phyloP scores from a whole-genome alignment of 2,888 invertebrate species.

The Dasypogon diadema region DNA sequence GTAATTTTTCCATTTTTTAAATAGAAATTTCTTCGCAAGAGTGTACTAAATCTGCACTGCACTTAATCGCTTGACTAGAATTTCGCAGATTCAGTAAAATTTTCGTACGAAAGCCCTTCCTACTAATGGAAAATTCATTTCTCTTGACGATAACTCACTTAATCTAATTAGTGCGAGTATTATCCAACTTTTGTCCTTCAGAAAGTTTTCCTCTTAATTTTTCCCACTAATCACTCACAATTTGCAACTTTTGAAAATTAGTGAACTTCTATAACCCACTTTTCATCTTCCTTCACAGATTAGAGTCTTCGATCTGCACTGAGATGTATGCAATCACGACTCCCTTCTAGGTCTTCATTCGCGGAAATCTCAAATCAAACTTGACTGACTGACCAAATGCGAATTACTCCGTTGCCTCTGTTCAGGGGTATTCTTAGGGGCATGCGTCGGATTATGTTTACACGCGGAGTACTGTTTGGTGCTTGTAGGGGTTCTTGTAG shows the following conservation, averaged over 20 bases:
- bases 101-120: not conserved
- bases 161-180: slow-evolving; percentile 44
- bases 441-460: slow-evolving; percentile 36
- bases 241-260: slow-evolving; percentile 1
- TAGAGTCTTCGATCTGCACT: not conserved
- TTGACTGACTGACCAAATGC: slow-evolving; percentile 46
- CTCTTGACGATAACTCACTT: slow-evolving; percentile 11
- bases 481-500: not conserved
- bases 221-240: not conserved
- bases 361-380: slow-evolving; percentile 44
- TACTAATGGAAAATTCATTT: slow-evolving; percentile 26
- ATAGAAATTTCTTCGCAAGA: too few relatives aligned
- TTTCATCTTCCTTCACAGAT: not conserved
- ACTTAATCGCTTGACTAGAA: not conserved
- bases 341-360: slow-evolving; percentile 27
- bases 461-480: not conserved
- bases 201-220: not conserved
- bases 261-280: not conserved
- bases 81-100: not conserved
- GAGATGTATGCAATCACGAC: slow-evolving; percentile 18
- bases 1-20: slow-evolving; percentile 77
- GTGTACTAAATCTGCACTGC: not conserved
- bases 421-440: slow-evolving; percentile 28
- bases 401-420: slow-evolving; percentile 28
- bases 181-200: slow-evolving; percentile 41